Base-by-base conservation (phyloP, 2,888 invertebrate species). In the Griposia aprilina region DNA sequence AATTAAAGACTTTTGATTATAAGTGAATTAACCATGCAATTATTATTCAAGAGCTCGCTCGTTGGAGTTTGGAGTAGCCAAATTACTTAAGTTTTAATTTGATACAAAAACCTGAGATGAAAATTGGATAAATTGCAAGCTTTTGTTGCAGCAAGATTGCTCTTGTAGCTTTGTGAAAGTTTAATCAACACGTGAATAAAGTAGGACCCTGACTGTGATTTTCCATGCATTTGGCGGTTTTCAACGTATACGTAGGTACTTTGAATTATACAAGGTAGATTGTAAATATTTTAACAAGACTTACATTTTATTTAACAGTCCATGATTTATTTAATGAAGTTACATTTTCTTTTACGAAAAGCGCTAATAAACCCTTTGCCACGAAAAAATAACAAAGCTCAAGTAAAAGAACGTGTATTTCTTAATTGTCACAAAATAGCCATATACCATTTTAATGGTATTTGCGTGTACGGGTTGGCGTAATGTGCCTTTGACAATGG, bases 31-130 rank as follows among this genome's bases (percentile, higher is more conserved):
- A 87, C 84, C 84, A 76, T 77, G 84, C 74, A 78, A 90, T 91
- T 90, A 92, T 90, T 92, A 91, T 92, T 88, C 92, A 91, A 88
- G 82, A 84, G 87, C 82, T 84, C 55, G 68, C 78, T 73, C 71
- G 41, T 45, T 62, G 76, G 65, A 84, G 77, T 86, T 86, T 87
- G 74, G 77, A 86, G 85, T 81, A 80, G 76, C 85, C 85, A 90
- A 89, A 91, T 91, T 89, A 90, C 86, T 87, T 90, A 91, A 92
- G 88, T 91, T 91, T 89, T 89, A 90, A 90, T 90, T 89, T 85
- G 73, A 85, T 87, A 84, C 75, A 76, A 76, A 78, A 83, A 78
- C 72, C 77, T 71, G 76, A 78, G 71, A 76, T 78, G 78, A 84
- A 79, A 87, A 76, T 86, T 77, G 2, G 60, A 66, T 65, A 67